A percentile compares a stretch with the other conserved stretches of the same genome.
phyloP scores from a whole-genome alignment of 2,888 invertebrate genomes.

The Eupsilia transversa region DNA sequence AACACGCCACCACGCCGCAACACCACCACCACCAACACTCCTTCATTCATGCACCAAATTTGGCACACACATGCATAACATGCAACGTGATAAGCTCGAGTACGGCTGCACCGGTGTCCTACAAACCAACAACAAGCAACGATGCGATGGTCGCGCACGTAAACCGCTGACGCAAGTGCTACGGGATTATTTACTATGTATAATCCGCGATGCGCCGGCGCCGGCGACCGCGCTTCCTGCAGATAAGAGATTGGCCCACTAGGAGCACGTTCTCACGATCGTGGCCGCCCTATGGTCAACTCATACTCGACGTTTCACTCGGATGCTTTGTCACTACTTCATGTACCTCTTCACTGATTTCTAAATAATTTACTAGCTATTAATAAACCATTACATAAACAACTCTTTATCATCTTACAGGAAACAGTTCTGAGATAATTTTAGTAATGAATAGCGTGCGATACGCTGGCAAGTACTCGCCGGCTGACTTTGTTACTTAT shows the following conservation, averaged over 20 bases:
- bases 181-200: conserved; percentile 76
- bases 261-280: conserved; percentile 79
- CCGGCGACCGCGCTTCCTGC: conserved; percentile 85
- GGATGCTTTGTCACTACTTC: conserved; percentile 26
- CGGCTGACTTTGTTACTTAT: conserved; percentile 79
- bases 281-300: conserved; percentile 54
- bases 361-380: conserved; percentile 64
- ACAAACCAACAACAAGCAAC: conserved; percentile 34
- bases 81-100: conserved; percentile 53
- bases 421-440: conserved; percentile 77
- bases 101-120: conserved; percentile 38
- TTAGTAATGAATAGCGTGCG: conserved; percentile 71
- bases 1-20: conserved; percentile 74
- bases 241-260: conserved; percentile 85
- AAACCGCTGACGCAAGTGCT: conserved; percentile 74
- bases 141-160: conserved; percentile 31
- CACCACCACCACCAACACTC: conserved; percentile 69
- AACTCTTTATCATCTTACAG: conserved; percentile 75
- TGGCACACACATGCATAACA: conserved; percentile 70
- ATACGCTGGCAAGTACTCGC: conserved; percentile 62
- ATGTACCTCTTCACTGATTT: conserved; percentile 41
- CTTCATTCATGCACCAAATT: conserved; percentile 82
- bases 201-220: conserved; percentile 83
- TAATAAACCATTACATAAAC: conserved; percentile 75
- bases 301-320: conserved; percentile 34